Base-by-base conservation (phyloP, 2,113 vertebrate species). In the Reinhardtius hippoglossoides region DNA sequence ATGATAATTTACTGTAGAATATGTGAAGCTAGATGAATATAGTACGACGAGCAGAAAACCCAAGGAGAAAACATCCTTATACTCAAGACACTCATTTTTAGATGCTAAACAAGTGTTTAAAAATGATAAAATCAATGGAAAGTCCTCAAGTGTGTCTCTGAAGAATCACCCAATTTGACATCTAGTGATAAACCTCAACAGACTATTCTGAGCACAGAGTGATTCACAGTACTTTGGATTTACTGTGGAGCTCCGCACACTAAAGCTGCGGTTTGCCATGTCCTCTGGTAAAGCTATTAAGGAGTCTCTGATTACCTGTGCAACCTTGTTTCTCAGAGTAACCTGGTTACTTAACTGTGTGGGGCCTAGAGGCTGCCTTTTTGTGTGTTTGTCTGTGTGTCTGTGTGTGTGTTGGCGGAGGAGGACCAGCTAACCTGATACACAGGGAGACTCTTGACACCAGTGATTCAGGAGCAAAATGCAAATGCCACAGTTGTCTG, bases 281-380 rank as follows among this genome's bases (percentile, higher is more conserved):
- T 20, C 20, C 50, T 20, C 50, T 14, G 20, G 50, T 52, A n/a
- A n/a, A 18, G 50, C 18, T 20, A 2, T 52, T n/a, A 14, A 13
- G 18, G 50, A n/a, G 13, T 52, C 1, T 52, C 50, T n/a, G 50
- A 52, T 52, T 52, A 52, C 50, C 50, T 46, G 44, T 46, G 44
- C 15, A 15, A 20, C 50, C 5, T 52, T 52, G 50, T 52, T 52
- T 52, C 50, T 54, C 50, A 15, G 50, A 54, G 50, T 20, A 54
- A 54, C 50, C 50, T 54, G 50, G 50, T 54, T 54, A n/a, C 50
- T 54, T 54, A 20, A n/a, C 50, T 54, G 50, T 54, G 50, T 54
- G 50, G 20, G 50, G 20, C 50, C 50, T 8, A 9, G 50, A 54
- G 20, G 50, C 50, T n/a, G 16, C 50, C 50, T 52, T 5, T 48